These are phyloP conservation scores for Euglossa dilemma DNA, from an alignment of 1,140 invertebrate genomes.

Conservation along the genomic window DNA sequence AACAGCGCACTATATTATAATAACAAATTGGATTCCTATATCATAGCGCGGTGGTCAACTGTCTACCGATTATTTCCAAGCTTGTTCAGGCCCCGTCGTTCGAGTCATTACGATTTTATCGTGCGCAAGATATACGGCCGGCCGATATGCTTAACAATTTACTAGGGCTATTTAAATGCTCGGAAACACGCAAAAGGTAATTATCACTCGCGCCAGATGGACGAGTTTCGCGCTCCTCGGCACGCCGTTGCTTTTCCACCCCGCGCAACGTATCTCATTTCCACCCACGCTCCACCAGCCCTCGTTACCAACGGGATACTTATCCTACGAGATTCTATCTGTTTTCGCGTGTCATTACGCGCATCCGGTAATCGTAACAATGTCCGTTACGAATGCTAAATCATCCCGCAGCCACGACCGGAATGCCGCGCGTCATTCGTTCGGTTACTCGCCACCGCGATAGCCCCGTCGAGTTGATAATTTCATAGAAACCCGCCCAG, in stretches of 20 bases:
- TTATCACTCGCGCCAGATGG: conserved; percentile 51
- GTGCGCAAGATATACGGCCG: conserved; percentile 34
- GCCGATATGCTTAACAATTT: conserved; percentile 51
- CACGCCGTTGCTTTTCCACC: conserved; percentile 14
- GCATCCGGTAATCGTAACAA: conserved; percentile 27
- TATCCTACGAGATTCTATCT: conserved; percentile 24
- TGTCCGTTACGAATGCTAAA: conserved; percentile 28
- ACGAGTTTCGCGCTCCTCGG: conserved; percentile 46
- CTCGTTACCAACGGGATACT: conserved; percentile 1
- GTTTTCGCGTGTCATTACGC: conserved; percentile 2
- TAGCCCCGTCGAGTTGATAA: conserved; percentile 6
- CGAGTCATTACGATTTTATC: conserved; percentile 58
- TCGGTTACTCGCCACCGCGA: conserved; percentile 8
- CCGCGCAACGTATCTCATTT: conserved; percentile 39
- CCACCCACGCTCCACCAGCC: conserved; percentile 20
- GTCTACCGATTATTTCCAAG: conserved; percentile 45
- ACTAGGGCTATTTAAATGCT: conserved; percentile 25
- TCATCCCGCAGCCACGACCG: neutral
- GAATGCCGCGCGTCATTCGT: conserved; percentile 17
- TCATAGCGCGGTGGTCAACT: conserved; percentile 24
- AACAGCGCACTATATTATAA: conserved; percentile 43
- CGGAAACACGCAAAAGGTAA: conserved; percentile 61
- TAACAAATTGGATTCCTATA: conserved; percentile 50
- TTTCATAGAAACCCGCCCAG: neutral
- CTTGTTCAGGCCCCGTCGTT: conserved; percentile 12